Base-by-base conservation (phyloP, 2,797 vertebrate genomes). In the Discoglossus pictus region DNA sequence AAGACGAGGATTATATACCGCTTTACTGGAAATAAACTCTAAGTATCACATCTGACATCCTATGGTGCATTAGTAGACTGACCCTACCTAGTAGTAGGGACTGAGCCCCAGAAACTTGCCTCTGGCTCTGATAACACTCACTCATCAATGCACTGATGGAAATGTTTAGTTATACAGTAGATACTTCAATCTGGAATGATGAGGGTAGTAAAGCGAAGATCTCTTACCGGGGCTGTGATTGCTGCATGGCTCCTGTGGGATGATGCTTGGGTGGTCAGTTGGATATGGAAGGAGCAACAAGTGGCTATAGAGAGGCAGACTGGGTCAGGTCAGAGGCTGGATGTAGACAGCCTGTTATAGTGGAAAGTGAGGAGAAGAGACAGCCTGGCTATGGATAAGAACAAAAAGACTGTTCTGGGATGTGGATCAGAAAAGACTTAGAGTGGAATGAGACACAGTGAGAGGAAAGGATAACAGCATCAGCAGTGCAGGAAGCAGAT, bases 211-310 rank as follows among this genome's bases (percentile, higher is more conserved):
- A n/a, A n/a, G n/a, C 8, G 4, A 31, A 8, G 8, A 8, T 51
- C 12, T 48, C 68, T 43, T 71, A 71, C 68, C 61, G 23, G 55
- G 68, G 61, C 47, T 71, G 68, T 12, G 68, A 64, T n/a, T 64
- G 68, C 23, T 64, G 68, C 68, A 64, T 71, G 35, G 35, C 31
- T 43, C 11, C 38, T 1, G 36, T 2, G n/a, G 8, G 10, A 7
- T n/a, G n/a, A n/a, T 6, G 11, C 17, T 15, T 24, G 8, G 12
- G 7, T 56, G 36, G 17, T 56, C 13, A 17, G 27, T n/a, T 16
- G 38, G 7, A 4, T 8, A 31, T 4, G 27, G n/a, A n/a, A 31
- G 8, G 27, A 31, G 46, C 15, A 42, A 40, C 8, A 43, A 36
- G 3, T 52, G 9, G 17, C 24, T 4, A 4, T 16, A 38, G 25